A percentile compares a stretch with the other conserved stretches of the same genome.
phyloP scores from a whole-genome alignment of 1,140 invertebrate species.

The Zophobas atratus region DNA sequence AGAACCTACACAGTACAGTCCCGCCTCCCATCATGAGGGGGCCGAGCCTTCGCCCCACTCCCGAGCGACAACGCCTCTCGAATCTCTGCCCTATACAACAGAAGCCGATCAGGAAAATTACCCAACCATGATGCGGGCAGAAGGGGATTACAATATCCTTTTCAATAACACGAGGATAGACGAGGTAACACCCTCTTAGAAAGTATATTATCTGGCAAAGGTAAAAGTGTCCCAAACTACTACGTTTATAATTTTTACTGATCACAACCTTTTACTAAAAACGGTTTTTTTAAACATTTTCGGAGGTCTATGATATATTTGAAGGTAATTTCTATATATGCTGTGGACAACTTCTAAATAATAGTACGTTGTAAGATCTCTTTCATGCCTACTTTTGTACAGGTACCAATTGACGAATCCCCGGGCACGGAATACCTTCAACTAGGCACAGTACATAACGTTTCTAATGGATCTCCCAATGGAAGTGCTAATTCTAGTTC shows the following conservation, averaged over 20 bases:
- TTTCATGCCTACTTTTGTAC: constrained; percentile 6
- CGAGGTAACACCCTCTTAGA: constrained; percentile 56
- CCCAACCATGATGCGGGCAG: constrained; percentile 57
- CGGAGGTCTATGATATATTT: no score
- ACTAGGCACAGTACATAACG: constrained; percentile 53
- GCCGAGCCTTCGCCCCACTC: constrained; percentile 65
- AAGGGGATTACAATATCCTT: constrained; percentile 58
- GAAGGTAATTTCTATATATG: no score
- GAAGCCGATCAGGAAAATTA: constrained; percentile 59
- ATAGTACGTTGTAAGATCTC: constrained; percentile 15
- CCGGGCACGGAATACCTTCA: constrained; percentile 59
- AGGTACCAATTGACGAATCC: constrained; percentile 59
- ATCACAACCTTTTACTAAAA: no score
- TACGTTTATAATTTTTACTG: no score
- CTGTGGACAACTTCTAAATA: background rate
- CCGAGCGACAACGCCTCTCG: constrained; percentile 63
- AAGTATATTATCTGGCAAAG: no score
- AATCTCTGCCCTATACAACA: constrained; percentile 60
- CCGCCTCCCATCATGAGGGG: constrained; percentile 65
- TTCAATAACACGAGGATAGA: constrained; percentile 55
- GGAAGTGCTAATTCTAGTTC: constrained; percentile 61
- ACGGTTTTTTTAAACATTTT: no score
- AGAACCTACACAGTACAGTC: constrained; percentile 63
- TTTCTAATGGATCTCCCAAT: constrained; percentile 61
- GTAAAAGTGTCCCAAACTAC: no score